Percentiles rank a stretch among this genome's conserved stretches.
Evolutionary conservation across 1,140 invertebrate genomes (phyloP).

Genomic region (Cherax destructor): DNA sequence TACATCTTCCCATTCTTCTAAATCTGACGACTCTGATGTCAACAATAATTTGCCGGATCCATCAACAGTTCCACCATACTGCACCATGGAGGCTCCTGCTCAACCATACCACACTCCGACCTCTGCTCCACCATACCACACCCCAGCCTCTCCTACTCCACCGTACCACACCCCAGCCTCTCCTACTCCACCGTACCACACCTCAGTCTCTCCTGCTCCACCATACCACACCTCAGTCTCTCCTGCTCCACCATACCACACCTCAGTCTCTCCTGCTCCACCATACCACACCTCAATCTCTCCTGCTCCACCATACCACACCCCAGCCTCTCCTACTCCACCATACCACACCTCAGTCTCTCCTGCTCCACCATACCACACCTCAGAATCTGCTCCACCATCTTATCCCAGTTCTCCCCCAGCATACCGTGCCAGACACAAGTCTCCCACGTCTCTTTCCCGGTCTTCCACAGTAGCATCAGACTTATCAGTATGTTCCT

Average conservation of each 20-base stretch:
- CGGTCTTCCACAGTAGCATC: conserved; percentile 35
- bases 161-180: not conserved
- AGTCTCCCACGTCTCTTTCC: conserved; percentile 35
- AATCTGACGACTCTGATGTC: conserved; percentile 55
- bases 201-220: not conserved
- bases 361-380: not conserved
- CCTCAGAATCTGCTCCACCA: not conserved
- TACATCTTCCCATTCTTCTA: conserved; percentile 31
- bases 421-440: not conserved
- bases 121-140: not conserved
- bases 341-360: not conserved
- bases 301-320: not conserved
- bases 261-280: too few species aligned
- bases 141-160: not conserved
- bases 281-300: not conserved
- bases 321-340: not conserved
- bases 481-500: conserved; percentile 57
- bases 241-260: not conserved
- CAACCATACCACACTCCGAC: not conserved
- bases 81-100: not conserved
- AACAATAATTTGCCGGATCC: conserved; percentile 49
- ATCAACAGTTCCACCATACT: not conserved
- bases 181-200: not conserved
- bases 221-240: not conserved
- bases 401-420: not conserved